phyloP scores from a whole-genome alignment of 2,888 invertebrate genomes.

The Ecliptopera silaceata region DNA sequence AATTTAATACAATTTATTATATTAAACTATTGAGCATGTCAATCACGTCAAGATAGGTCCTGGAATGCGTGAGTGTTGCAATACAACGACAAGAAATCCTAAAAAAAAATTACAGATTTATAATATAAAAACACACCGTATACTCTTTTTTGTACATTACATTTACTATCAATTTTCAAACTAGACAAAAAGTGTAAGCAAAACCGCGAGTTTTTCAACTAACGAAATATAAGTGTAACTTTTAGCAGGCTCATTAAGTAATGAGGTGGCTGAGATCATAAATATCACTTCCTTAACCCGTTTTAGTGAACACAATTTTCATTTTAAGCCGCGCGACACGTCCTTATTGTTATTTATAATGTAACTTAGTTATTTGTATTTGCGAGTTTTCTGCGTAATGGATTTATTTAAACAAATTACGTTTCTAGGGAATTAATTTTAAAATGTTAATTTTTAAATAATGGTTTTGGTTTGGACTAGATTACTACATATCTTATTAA shows the following conservation, averaged over 20 bases:
- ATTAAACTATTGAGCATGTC: too few species aligned
- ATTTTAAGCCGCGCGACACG: slow-evolving; percentile 72
- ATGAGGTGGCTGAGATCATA: slow-evolving; percentile 50
- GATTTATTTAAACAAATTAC: slow-evolving; percentile 8
- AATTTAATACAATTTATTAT: too few species aligned
- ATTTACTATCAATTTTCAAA: too few species aligned
- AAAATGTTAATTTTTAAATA: neutral
- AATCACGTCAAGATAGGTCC: too few species aligned
- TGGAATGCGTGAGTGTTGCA: too few species aligned
- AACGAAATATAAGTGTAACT: slow-evolving; percentile 9
- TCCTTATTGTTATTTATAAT: slow-evolving; percentile 74
- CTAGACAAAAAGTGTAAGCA: too few species aligned
- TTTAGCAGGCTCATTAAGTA: slow-evolving; percentile 31
- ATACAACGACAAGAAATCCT: too few species aligned
- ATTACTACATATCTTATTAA: too few species aligned
- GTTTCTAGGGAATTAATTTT: neutral
- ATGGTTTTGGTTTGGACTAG: too few species aligned
- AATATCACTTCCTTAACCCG: slow-evolving; percentile 78
- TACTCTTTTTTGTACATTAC: too few species aligned
- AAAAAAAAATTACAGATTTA: too few species aligned
- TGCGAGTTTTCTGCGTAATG: slow-evolving; percentile 18
- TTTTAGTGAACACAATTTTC: slow-evolving; percentile 76
- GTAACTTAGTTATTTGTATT: slow-evolving; percentile 31
- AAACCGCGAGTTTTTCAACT: neutral
- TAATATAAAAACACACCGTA: too few species aligned